These are phyloP conservation scores for Henricia sp. DNA, from an alignment of 53 echinoderm and acorn worm species.

Conservation along the genomic window DNA sequence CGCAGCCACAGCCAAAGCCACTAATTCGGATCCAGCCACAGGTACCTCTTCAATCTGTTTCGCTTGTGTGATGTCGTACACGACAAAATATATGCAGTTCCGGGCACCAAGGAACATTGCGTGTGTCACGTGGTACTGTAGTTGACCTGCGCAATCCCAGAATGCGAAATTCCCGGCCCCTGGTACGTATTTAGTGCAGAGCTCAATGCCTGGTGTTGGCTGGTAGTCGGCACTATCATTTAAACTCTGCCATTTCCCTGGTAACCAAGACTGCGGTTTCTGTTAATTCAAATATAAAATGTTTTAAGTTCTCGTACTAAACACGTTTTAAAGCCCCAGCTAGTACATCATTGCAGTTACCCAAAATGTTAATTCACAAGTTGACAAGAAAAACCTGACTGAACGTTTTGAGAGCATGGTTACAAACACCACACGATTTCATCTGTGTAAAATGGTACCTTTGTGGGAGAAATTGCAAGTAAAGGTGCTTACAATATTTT, in stretches of 20 bases:
- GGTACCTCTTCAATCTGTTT: slow-evolving; percentile 49
- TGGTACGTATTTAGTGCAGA: slow-evolving; percentile 29
- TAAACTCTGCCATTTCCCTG: slow-evolving; percentile 44
- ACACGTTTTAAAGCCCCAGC: background rate
- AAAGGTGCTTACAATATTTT: too few species aligned
- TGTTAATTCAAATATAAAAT: background rate
- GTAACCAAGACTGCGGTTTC: slow-evolving; percentile 45
- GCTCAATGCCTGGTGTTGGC: slow-evolving; percentile 63
- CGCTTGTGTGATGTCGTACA: slow-evolving; percentile 46
- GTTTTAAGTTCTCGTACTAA: background rate
- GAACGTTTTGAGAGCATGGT: too few species aligned
- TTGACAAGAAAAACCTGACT: background rate
- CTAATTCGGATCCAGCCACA: background rate
- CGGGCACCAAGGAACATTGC: slow-evolving; percentile 60
- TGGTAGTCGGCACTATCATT: slow-evolving; percentile 18
- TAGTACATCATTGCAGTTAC: background rate
- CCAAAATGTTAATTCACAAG: background rate
- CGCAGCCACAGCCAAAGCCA: background rate
- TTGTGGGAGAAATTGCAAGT: too few species aligned
- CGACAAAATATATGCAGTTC: slow-evolving; percentile 53
- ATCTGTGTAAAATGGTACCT: too few species aligned
- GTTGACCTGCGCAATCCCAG: slow-evolving; percentile 64
- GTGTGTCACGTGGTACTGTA: slow-evolving; percentile 60
- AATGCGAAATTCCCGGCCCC: slow-evolving; percentile 39
- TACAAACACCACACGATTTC: too few species aligned